These are phyloP conservation scores for Cyprinus carpio DNA, from an alignment of 2,113 vertebrate species.

Conservation along the genomic window DNA sequence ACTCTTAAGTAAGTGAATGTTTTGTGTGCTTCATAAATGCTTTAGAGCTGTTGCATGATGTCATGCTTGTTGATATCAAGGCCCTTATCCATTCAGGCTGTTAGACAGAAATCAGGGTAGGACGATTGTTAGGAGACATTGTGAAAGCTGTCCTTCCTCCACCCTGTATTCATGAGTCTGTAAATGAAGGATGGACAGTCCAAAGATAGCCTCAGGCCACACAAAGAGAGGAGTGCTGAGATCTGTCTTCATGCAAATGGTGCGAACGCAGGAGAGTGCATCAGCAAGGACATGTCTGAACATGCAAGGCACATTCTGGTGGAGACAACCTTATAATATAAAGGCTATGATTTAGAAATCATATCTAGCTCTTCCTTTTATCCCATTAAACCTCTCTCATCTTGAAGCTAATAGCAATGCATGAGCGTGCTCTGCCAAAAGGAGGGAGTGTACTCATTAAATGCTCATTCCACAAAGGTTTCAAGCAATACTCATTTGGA, in stretches of 20 bases:
- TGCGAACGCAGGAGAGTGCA: conserved; percentile 14
- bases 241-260: conserved; percentile 29
- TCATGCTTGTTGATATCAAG: not conserved
- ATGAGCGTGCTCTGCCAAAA: not conserved
- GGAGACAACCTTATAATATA: conserved; percentile 48
- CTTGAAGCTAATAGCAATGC: conserved; percentile 7
- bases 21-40: not conserved
- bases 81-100: not conserved
- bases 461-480: not conserved
- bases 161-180: conserved; percentile 25
- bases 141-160: not conserved
- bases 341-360: conserved; percentile 63
- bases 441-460: conserved; percentile 26
- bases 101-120: not conserved
- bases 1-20: not conserved
- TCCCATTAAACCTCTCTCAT: conserved; percentile 29
- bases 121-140: not conserved
- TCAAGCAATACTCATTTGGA: conserved; percentile 22
- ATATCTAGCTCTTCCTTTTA: conserved; percentile 42
- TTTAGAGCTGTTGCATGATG: not conserved
- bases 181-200: conserved; percentile 32
- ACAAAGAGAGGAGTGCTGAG: conserved; percentile 26
- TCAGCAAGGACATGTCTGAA: conserved; percentile 48
- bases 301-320: conserved; percentile 59
- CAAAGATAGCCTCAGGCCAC: conserved; percentile 43